A percentile compares a stretch with the other conserved stretches of the same genome.
Conservation (phyloP, 2,888 invertebrate genomes). For the Creontiades dilutus region DNA sequence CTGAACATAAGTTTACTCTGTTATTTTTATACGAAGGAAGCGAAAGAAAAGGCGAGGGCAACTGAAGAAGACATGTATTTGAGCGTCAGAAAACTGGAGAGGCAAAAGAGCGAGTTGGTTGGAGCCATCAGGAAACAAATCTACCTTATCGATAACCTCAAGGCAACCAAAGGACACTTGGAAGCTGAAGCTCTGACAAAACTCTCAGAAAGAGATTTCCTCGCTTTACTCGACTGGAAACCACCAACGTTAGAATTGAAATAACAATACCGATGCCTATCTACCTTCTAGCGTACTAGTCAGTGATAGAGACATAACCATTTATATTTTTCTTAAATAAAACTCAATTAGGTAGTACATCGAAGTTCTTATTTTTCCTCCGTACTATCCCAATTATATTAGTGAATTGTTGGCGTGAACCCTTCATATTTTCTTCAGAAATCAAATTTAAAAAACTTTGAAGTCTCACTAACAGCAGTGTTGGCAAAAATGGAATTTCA, state of each 20-base stretch:
- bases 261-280: background rate
- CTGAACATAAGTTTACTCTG: too few relatives aligned
- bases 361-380: too few relatives aligned
- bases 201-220: slow-evolving; percentile 66
- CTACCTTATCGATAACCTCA: slow-evolving; percentile 73
- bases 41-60: slow-evolving; percentile 70
- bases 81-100: slow-evolving; percentile 72
- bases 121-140: slow-evolving; percentile 73
- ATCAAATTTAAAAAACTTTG: too few relatives aligned
- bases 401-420: too few relatives aligned
- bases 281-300: too few relatives aligned
- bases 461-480: too few relatives aligned
- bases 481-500: too few relatives aligned
- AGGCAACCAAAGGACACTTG: slow-evolving; percentile 71
- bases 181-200: slow-evolving; percentile 62
- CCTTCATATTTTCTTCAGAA: too few relatives aligned
- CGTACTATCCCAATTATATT: too few relatives aligned
- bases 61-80: slow-evolving; percentile 73
- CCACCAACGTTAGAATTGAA: slow-evolving; percentile 52
- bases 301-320: too few relatives aligned
- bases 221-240: slow-evolving; percentile 66
- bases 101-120: slow-evolving; percentile 73
- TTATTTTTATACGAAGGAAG: slow-evolving; percentile 65
- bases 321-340: too few relatives aligned
- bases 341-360: too few relatives aligned